Evolutionary conservation across 2,888 invertebrate species (phyloP).

Genomic region (Danaus chrysippus): DNA sequence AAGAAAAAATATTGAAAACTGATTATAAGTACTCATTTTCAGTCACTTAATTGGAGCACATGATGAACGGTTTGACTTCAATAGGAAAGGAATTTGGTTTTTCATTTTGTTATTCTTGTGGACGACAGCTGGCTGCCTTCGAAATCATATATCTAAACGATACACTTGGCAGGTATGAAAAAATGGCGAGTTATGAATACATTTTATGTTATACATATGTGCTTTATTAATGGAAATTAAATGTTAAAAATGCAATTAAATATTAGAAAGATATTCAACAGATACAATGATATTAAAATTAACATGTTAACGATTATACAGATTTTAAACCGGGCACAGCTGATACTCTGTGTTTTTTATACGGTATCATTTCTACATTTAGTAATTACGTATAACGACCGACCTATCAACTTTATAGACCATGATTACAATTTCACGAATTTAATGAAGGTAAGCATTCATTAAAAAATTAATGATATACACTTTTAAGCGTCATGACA

Average conservation of each 20-base stretch:
- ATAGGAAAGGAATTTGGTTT: neutral
- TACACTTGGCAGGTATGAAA: slow-evolving; percentile 31
- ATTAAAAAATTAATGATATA: too few relatives aligned
- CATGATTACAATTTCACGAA: neutral
- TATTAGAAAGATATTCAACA: neutral
- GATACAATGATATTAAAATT: neutral
- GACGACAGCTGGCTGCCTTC: slow-evolving; percentile 19
- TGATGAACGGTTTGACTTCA: neutral
- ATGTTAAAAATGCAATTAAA: slow-evolving; percentile 2
- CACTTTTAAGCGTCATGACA: too few relatives aligned
- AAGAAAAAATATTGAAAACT: too few relatives aligned
- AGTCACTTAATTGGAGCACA: neutral
- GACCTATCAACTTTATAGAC: slow-evolving; percentile 9
- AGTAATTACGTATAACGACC: slow-evolving; percentile 18
- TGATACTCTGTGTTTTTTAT: slow-evolving; percentile 14
- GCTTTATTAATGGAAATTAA: neutral
- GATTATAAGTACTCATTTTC: neutral
- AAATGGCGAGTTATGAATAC: too few relatives aligned
- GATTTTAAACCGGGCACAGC: slow-evolving; percentile 22
- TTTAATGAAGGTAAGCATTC: slow-evolving; percentile 17
- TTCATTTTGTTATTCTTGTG: slow-evolving; percentile 22
- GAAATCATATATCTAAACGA: slow-evolving; percentile 28
- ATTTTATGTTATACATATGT: too few relatives aligned
- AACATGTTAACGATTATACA: slow-evolving; percentile 11
- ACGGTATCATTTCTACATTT: slow-evolving; percentile 25